Evolutionary conservation across 2,888 invertebrate genomes (phyloP), one percentile per base, ranked within the genome.

Genomic region (Trypoxylon attenuatum): DNA sequence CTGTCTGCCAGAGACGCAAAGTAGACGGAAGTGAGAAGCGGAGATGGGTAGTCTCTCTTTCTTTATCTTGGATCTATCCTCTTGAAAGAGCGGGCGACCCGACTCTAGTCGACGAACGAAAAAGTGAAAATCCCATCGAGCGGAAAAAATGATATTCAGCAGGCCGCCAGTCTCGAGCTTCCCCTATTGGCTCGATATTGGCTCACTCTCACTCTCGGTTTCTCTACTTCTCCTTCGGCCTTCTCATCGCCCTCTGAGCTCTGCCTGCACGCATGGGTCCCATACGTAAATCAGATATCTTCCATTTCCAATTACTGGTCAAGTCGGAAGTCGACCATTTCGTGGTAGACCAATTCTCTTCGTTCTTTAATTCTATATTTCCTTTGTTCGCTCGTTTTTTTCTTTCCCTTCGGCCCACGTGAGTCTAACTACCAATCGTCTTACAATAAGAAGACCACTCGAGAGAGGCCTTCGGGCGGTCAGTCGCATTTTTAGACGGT

Each of bases 111-210:
- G 76, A 54, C 41, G 62, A 49, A 68, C 68, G 76, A 65, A 77
- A 76, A 78, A 76, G 78, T 71, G 78, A 77, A 78, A 71, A 77
- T 76, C 66, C 76, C 57, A 61, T 76, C 76, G 78, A 78, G 77
- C 68, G 77, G 78, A 78, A 77, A 77, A 77, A 76, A 78, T 78
- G 77, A 77, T 78, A 77, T 78, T 78, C 77, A 76, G 76, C 76
- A 71, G 71, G 55, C 73, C 68, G 64, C 54, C 76, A 51, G 70
- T 54, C 33, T 63, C 52, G 57, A 41, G 42, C 15, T 57, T 29
- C 38, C 43, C 46, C 49, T 21, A 21, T 63, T 45, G 56, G 45
- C 25, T 41, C 29, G 25, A 33, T 57, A 23, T n/a, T 22, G 15
- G 3, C 57, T 19, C 39, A 38, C 50, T 61, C 59, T 47, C 51